Evolutionary conservation across 37 sponge, comb jelly and placozoan genomes (phyloP).

Genomic region (Cladorhizidae sp.): DNA sequence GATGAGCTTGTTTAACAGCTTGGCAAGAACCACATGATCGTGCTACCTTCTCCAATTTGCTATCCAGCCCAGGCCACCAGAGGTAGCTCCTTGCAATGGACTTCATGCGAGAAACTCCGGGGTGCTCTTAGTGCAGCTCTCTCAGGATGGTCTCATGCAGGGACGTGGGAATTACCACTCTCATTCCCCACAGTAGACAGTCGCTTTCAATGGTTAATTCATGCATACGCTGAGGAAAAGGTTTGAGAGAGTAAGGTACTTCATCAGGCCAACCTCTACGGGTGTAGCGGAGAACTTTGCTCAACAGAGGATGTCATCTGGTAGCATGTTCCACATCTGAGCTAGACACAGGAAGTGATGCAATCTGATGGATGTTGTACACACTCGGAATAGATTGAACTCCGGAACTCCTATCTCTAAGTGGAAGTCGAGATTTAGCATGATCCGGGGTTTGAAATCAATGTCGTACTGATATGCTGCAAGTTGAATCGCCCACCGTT

Average conservation of each 20-base stretch:
- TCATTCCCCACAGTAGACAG: conserved; percentile 53
- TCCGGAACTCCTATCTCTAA: not conserved
- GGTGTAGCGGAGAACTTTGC: conserved; percentile 34
- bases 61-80: conserved; percentile 53
- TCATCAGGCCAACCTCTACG: conserved; percentile 39
- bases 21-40: conserved; percentile 24
- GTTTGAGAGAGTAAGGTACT: not conserved
- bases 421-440: conserved; percentile 45
- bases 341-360: conserved; percentile 12
- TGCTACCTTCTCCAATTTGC: conserved; percentile 21
- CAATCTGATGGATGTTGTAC: too few relatives aligned
- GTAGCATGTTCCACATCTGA: conserved; percentile 3
- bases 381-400: not conserved
- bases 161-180: conserved; percentile 35
- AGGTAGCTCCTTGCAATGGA: conserved; percentile 30
- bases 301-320: conserved; percentile 28
- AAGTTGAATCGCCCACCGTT: conserved; percentile 57
- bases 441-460: conserved; percentile 31
- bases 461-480: conserved; percentile 45
- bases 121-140: conserved; percentile 46
- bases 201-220: conserved; percentile 38
- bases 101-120: conserved; percentile 43
- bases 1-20: not conserved
- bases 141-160: not conserved
- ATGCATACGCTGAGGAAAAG: not conserved